phyloP scores from a whole-genome alignment of 2,113 vertebrate genomes.

The Progne subis region DNA sequence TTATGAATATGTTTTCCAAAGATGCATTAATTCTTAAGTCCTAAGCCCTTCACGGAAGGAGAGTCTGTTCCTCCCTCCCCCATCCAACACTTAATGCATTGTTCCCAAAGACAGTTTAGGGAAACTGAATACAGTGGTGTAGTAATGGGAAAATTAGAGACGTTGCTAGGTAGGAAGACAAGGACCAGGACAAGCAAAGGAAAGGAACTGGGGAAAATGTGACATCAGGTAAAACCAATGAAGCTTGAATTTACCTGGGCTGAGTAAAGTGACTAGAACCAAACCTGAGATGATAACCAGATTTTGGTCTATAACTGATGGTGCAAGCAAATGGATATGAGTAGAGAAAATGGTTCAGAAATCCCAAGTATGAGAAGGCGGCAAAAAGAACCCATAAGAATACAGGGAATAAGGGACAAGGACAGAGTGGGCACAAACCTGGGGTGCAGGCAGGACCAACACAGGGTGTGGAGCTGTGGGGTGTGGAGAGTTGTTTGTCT shows the following conservation, averaged over 20 bases:
- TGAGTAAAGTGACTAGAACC: neutral
- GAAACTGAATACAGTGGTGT: neutral
- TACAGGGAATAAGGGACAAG: neutral
- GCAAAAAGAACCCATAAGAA: neutral
- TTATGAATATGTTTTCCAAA: conserved; percentile 8
- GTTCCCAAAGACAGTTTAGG: neutral
- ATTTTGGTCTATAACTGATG: neutral
- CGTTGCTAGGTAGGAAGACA: neutral
- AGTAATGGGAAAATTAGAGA: neutral
- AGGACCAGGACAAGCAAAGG: neutral
- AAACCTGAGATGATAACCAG: neutral
- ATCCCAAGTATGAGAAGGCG: neutral
- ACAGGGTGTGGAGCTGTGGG: neutral
- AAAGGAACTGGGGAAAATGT: neutral
- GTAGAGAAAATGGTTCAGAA: neutral
- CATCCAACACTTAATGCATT: neutral
- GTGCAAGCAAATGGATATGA: neutral
- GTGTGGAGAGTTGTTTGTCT: neutral
- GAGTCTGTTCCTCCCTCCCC: neutral
- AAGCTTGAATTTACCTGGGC: neutral
- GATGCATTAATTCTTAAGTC: neutral
- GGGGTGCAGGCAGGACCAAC: rapidly evolving
- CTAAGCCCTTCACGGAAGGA: neutral
- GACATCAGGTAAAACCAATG: neutral
- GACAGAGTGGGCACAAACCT: neutral